Percentiles rank a stretch among this genome's conserved stretches.
phyloP scores from a whole-genome alignment of 1,140 invertebrate genomes.

The Heliconius melpomene region DNA sequence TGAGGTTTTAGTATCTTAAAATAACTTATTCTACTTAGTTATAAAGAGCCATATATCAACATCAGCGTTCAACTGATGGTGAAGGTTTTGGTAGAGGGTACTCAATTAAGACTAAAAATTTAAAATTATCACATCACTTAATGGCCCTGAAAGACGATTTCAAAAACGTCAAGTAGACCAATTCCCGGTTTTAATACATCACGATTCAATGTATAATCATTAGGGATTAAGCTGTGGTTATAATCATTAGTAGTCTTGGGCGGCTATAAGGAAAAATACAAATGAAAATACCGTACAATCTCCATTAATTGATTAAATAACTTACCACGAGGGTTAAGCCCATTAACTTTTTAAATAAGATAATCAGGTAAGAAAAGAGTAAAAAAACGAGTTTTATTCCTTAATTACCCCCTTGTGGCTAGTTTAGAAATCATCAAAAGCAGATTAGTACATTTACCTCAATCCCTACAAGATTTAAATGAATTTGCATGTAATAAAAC shows the following conservation, averaged over 20 bases:
- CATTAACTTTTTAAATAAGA: background rate
- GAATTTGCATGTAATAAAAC: background rate
- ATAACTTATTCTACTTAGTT: background rate
- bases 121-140: constrained; percentile 8
- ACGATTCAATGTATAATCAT: background rate
- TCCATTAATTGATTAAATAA: background rate
- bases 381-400: background rate
- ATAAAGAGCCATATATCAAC: background rate
- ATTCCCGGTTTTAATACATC: background rate
- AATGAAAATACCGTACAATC: background rate
- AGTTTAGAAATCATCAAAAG: constrained; percentile 4
- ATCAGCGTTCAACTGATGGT: background rate
- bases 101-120: background rate
- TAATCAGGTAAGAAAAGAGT: background rate
- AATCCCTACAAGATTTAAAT: constrained; percentile 1
- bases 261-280: background rate
- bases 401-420: background rate
- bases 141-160: background rate
- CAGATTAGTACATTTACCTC: background rate
- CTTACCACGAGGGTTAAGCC: background rate
- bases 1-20: background rate
- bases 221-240: background rate
- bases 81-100: background rate
- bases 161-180: background rate
- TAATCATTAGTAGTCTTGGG: background rate